Base-by-base conservation (phyloP, 2,888 invertebrate species). In the Salticus scenicus region DNA sequence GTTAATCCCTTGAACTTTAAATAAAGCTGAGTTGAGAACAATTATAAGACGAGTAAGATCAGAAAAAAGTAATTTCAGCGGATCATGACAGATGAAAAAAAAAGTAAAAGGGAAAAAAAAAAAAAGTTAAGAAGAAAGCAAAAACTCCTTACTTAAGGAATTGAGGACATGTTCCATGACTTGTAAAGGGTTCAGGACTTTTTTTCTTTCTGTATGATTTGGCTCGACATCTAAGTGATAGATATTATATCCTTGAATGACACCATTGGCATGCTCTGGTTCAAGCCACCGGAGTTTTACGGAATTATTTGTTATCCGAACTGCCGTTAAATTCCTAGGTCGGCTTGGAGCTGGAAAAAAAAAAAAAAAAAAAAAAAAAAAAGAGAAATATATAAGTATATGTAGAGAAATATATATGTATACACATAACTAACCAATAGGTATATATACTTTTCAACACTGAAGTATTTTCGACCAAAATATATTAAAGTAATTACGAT, bases 241-340 rank as follows among this genome's bases (percentile, higher is more conserved):
- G 86, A 95, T 93, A 89, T 94, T 93, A 91, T 95, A 95, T 74
- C 95, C 95, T 88, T 92, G 92, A 75, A 96, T 92, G 24, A 94
- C 92, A 0, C 97, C 97, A 92, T 97, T 97, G 83, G 93, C 93
- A 28, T 93, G 92, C 0, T 91, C 89, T 0, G 97, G 97, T 91
- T 95, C 94, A 89, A 93, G 93, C 97, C 97, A 97, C 90, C 94
- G 93, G 89, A 97, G 92, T 88, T 94, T 94, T 90, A 97, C 95
- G 90, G 95, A 94, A 81, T 94, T 94, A 86, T 96, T 93, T 84
- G 94, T 94, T 87, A 96, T 94, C 91, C 94, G 94, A 89, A 94
- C 93, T 41, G 96, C 94, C 89, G 94, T 95, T 90, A 97, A 93
- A 92, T 96, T 96, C 90, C 94, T 93, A 80, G 97, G 97, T 90